These are phyloP conservation scores for Dascillus cervinus DNA, from an alignment of 2,888 invertebrate genomes.

Conservation along the genomic window DNA sequence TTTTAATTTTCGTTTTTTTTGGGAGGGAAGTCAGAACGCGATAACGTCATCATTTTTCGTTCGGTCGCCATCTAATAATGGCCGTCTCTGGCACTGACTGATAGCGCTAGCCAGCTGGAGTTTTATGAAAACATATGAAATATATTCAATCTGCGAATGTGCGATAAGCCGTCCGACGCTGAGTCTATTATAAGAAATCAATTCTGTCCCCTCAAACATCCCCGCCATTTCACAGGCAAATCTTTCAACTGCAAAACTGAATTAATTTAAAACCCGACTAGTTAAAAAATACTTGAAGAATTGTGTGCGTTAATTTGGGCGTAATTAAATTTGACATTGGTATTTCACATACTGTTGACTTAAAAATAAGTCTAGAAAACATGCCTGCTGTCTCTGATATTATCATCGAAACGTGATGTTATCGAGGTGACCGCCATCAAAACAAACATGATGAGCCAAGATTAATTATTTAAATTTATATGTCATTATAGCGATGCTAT, in stretches of 20 bases:
- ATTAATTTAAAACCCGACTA: too few species aligned
- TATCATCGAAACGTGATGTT: constrained; percentile 15
- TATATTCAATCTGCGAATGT: constrained; percentile 61
- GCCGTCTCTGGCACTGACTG: constrained; percentile 36
- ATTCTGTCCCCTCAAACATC: constrained; percentile 23
- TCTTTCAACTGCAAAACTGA: constrained; percentile 15
- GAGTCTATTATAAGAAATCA: constrained; percentile 36
- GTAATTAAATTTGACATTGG: constrained; percentile 8
- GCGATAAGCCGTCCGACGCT: constrained; percentile 48
- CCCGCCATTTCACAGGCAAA: constrained; percentile 13
- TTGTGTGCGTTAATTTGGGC: too few species aligned
- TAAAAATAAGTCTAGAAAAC: constrained; percentile 11
- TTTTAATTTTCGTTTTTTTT: too few species aligned
- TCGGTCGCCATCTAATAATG: constrained; percentile 24
- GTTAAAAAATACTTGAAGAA: too few species aligned
- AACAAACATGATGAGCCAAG: constrained; percentile 25
- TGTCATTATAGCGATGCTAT: constrained; percentile 15
- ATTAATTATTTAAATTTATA: constrained; percentile 25
- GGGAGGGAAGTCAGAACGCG: constrained; percentile 18
- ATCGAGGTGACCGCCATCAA: constrained; percentile 20
- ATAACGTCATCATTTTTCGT: constrained; percentile 21
- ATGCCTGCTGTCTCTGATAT: constrained; percentile 10
- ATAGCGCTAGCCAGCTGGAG: constrained; percentile 34
- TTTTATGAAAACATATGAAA: constrained; percentile 53
- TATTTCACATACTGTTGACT: constrained; percentile 9